Evolutionary conservation across 2,797 vertebrate species (phyloP).

Genomic region (Pteropus rufus): DNA sequence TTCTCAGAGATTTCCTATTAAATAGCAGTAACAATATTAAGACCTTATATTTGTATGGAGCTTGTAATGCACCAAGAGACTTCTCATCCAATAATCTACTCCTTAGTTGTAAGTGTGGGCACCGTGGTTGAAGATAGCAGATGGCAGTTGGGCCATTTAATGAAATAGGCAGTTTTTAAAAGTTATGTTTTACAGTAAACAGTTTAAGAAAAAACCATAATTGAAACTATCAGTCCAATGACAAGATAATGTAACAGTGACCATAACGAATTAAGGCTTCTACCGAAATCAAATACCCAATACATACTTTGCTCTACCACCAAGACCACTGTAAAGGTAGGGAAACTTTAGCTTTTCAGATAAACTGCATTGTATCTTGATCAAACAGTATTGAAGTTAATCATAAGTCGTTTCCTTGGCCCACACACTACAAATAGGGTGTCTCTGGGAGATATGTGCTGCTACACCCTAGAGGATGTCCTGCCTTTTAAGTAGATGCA

Average conservation of each 20-base stretch:
- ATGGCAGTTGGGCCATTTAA: neutral
- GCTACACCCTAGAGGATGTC: neutral
- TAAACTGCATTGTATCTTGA: neutral
- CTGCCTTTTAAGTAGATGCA: neutral
- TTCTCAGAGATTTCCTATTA: neutral
- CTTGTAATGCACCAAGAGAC: neutral
- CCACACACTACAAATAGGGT: neutral
- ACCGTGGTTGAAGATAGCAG: neutral
- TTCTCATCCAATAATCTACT: neutral
- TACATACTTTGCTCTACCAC: neutral
- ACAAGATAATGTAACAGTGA: neutral
- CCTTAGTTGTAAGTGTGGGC: neutral
- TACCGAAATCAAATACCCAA: neutral
- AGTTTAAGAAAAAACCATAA: neutral
- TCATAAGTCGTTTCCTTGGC: neutral
- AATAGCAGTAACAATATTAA: neutral
- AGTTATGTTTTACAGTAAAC: neutral
- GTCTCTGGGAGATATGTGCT: neutral
- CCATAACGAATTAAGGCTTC: neutral
- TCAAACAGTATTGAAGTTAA: neutral
- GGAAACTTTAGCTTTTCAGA: neutral
- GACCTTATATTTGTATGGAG: neutral
- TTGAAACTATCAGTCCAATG: neutral
- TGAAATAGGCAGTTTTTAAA: neutral
- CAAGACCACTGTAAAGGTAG: neutral